phyloP scores from a whole-genome alignment of 1,140 invertebrate genomes.

The Zaprionus vittiger region DNA sequence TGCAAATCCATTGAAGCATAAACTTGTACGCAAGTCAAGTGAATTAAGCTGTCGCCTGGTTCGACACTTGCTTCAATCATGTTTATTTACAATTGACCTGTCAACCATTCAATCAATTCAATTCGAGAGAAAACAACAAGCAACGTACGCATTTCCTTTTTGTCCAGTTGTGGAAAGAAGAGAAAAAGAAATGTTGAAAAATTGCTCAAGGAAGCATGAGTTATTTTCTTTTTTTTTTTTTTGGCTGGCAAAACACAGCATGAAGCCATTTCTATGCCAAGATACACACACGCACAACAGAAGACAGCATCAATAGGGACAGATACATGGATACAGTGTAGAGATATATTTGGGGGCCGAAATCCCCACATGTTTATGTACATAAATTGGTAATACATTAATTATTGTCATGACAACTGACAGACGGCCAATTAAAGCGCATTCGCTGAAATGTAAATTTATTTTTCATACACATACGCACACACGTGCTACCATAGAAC shows the following conservation, averaged over 20 bases:
- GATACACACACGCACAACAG: constrained; percentile 44
- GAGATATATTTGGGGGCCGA: constrained; percentile 1
- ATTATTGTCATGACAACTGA: constrained; percentile 79
- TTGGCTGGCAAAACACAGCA: constrained; percentile 34
- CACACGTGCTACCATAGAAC: constrained; percentile 10
- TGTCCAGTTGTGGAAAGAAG: constrained; percentile 3
- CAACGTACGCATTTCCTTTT: constrained; percentile 27
- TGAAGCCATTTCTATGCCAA: constrained; percentile 63
- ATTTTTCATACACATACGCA: constrained; percentile 14
- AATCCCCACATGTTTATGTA: constrained; percentile 62
- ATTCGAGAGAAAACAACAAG: constrained; percentile 16
- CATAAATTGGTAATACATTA: constrained; percentile 75
- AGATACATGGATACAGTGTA: constrained; percentile 4
- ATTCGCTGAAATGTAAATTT: constrained; percentile 67
- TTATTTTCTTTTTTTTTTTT: constrained; percentile 9
- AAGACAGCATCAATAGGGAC: constrained; percentile 4
- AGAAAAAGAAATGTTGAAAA: constrained; percentile 19
- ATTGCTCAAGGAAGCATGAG: constrained; percentile 35
- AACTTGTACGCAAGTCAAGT: neutral
- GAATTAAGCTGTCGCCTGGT: constrained; percentile 39
- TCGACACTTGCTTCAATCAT: constrained; percentile 42
- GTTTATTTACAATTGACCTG: constrained; percentile 44
- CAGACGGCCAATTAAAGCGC: constrained; percentile 76
- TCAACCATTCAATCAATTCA: constrained; percentile 41
- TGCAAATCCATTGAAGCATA: neutral